Conservation (phyloP, 2,113 vertebrate species). For the Brachyistius frenatus region DNA sequence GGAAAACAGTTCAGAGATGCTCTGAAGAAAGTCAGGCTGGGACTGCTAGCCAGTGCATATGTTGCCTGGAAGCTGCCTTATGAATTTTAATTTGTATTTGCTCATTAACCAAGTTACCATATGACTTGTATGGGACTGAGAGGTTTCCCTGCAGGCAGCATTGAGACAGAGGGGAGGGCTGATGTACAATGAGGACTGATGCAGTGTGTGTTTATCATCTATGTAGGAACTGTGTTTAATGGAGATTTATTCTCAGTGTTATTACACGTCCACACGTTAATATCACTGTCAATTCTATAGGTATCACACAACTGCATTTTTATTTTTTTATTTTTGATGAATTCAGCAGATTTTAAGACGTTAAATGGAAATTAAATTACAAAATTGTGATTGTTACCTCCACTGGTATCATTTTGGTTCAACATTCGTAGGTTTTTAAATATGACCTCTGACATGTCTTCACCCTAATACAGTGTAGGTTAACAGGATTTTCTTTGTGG, state of each 20-base stretch:
- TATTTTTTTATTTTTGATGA: no score
- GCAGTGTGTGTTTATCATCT: background rate
- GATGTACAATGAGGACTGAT: background rate
- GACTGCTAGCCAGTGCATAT: conserved; percentile 53
- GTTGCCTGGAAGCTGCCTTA: conserved; percentile 47
- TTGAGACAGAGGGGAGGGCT: background rate
- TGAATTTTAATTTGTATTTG: conserved; percentile 59
- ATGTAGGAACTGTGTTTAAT: conserved; percentile 6
- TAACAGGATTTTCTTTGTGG: background rate
- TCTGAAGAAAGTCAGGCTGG: conserved; percentile 35
- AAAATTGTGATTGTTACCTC: background rate
- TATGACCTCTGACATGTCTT: background rate
- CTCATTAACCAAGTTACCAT: conserved; percentile 58
- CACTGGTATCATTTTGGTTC: background rate
- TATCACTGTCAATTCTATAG: background rate
- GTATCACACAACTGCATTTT: no score
- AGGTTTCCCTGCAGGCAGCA: conserved; percentile 9
- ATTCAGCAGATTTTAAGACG: background rate
- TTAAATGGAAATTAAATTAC: background rate
- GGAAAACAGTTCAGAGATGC: background rate
- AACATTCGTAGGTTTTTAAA: background rate
- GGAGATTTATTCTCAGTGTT: background rate
- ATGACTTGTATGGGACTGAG: conserved; percentile 46
- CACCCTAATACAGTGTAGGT: background rate
- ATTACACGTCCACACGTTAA: background rate